These are phyloP conservation scores for Achroia grisella DNA, from an alignment of 1,140 invertebrate genomes.

Conservation along the genomic window DNA sequence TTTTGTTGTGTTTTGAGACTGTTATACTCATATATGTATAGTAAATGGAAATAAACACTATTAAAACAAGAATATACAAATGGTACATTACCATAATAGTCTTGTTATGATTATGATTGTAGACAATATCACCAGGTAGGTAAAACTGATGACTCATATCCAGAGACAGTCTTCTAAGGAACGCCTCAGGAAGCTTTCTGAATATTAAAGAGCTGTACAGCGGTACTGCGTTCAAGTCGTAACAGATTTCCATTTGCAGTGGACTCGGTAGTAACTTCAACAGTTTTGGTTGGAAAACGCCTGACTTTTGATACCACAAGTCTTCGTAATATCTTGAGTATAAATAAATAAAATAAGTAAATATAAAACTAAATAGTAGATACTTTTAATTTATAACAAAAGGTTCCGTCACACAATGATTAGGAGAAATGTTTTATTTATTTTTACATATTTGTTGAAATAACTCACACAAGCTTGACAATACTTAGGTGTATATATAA, in stretches of 20 bases:
- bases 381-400: no score
- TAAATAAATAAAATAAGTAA: neutral
- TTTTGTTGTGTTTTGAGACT: no score
- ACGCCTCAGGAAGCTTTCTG: constrained; percentile 60
- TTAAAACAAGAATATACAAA: neutral
- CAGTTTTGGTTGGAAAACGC: constrained; percentile 56
- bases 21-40: no score
- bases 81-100: constrained; percentile 52
- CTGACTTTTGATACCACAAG: constrained; percentile 65
- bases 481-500: no score
- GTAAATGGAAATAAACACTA: no score
- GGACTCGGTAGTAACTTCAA: constrained; percentile 49
- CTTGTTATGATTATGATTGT: constrained; percentile 63
- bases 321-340: constrained; percentile 55
- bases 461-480: no score
- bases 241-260: constrained; percentile 63
- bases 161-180: constrained; percentile 59
- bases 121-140: constrained; percentile 62
- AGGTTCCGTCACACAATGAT: no score
- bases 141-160: constrained; percentile 65
- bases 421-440: no score
- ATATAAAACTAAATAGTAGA: no score
- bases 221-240: constrained; percentile 64
- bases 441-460: no score
- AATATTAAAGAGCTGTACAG: constrained; percentile 65